Conservation (phyloP, 2,797 vertebrate genomes). For the Falco biarmicus region DNA sequence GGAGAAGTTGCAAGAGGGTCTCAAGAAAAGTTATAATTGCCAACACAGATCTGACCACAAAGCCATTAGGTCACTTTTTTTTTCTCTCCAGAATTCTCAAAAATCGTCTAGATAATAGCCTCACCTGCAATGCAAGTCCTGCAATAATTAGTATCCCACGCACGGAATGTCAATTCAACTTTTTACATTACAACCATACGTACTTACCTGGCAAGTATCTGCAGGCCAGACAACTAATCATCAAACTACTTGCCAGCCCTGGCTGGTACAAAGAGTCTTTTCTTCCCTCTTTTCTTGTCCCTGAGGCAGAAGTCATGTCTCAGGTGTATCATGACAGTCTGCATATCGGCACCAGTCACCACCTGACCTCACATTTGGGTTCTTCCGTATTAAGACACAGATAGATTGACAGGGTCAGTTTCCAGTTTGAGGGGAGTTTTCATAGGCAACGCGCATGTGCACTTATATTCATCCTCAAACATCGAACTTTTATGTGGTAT, state of each 20-base stretch:
- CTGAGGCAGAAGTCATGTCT: background rate
- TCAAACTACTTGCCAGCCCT: background rate
- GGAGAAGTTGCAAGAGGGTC: background rate
- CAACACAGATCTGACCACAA: background rate
- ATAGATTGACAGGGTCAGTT: background rate
- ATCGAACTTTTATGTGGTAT: background rate
- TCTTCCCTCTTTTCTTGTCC: background rate
- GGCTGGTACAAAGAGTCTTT: background rate
- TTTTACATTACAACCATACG: background rate
- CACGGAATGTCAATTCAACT: background rate
- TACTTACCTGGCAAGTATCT: background rate
- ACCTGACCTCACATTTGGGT: background rate
- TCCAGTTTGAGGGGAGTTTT: background rate
- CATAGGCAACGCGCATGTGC: rapidly evolving
- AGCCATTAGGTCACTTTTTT: background rate
- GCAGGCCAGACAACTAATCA: background rate
- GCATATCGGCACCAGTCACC: rapidly evolving
- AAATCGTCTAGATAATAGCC: background rate
- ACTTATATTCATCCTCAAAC: background rate
- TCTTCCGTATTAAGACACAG: background rate
- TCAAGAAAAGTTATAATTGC: background rate
- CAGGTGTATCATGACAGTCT: rapidly evolving
- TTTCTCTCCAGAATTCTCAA: background rate
- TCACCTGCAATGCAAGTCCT: background rate
- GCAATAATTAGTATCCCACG: background rate